Evolutionary conservation across 92 coral and sea anemone species (phyloP).

Genomic region (Heteractis magnifica): DNA sequence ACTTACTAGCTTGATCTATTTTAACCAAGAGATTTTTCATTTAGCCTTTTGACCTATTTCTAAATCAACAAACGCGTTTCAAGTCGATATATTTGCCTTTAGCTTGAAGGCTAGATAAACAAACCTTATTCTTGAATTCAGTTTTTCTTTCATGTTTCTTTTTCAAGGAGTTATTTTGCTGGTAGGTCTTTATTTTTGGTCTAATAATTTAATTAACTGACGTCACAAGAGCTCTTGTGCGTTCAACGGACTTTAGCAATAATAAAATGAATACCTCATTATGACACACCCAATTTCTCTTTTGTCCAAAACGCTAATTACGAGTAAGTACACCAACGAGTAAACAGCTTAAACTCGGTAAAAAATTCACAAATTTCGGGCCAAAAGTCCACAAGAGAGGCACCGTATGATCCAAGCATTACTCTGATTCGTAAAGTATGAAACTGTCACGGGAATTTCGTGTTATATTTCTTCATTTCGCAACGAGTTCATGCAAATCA

Average conservation of each 20-base stretch:
- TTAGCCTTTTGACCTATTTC: background rate
- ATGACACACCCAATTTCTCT: slow-evolving; percentile 56
- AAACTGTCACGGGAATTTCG: background rate
- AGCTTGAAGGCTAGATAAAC: slow-evolving; percentile 3
- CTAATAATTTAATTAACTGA: background rate
- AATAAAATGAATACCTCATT: slow-evolving; percentile 51
- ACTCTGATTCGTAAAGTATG: background rate
- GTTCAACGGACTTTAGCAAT: slow-evolving; percentile 23
- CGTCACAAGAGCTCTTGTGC: slow-evolving; percentile 22
- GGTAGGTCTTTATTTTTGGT: background rate
- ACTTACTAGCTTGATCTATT: background rate
- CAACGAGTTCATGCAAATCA: slow-evolving; percentile 41
- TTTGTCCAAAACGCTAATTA: slow-evolving; percentile 44
- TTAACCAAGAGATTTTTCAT: background rate
- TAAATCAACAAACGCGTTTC: slow-evolving; percentile 5
- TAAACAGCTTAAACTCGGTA: slow-evolving; percentile 11
- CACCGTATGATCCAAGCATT: background rate
- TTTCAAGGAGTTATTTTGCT: background rate
- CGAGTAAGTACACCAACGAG: slow-evolving; percentile 11
- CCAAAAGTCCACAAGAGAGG: background rate
- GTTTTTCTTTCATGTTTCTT: background rate
- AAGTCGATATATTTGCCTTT: background rate
- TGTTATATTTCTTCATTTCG: slow-evolving; percentile 18
- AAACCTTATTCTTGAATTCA: background rate
- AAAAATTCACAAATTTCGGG: background rate